Conservation (phyloP, 2,888 invertebrate genomes). For the Microdon myrmicae region DNA sequence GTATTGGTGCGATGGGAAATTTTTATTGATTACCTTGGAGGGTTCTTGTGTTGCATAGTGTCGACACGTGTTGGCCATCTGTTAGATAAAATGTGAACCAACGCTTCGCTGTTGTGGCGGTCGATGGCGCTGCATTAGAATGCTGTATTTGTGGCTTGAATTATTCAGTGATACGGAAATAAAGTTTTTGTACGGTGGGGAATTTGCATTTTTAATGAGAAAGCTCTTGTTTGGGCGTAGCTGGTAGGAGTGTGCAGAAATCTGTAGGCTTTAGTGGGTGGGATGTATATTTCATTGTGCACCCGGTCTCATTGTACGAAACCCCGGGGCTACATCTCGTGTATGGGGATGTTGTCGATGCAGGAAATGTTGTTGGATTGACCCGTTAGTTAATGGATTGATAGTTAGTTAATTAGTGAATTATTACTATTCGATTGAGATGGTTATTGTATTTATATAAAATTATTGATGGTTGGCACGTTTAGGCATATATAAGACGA, state of each 20-base stretch:
- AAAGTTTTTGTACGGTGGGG: slow-evolving; percentile 10
- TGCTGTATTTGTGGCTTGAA: neutral
- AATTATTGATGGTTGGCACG: too few species aligned
- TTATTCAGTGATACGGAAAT: neutral
- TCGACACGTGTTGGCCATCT: slow-evolving; percentile 13
- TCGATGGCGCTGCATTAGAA: slow-evolving; percentile 18
- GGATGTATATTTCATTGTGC: too few species aligned
- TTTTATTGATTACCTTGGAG: slow-evolving; percentile 20
- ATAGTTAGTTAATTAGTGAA: too few species aligned
- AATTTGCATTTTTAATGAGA: slow-evolving; percentile 11
- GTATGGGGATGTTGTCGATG: too few species aligned
- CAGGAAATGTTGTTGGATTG: too few species aligned
- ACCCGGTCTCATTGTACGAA: too few species aligned
- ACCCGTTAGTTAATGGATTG: too few species aligned
- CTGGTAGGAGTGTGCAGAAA: slow-evolving; percentile 40
- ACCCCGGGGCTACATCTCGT: too few species aligned
- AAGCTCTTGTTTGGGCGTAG: slow-evolving; percentile 42
- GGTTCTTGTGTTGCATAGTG: slow-evolving; percentile 38
- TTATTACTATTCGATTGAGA: too few species aligned
- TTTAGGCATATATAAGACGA: too few species aligned
- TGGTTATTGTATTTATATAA: too few species aligned
- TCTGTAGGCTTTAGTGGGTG: too few species aligned
- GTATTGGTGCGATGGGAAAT: slow-evolving; percentile 42
- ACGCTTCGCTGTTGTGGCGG: neutral
- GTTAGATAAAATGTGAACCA: slow-evolving; percentile 2